Base-by-base conservation (phyloP, 1,140 invertebrate genomes). In the Pachypsylla venusta region DNA sequence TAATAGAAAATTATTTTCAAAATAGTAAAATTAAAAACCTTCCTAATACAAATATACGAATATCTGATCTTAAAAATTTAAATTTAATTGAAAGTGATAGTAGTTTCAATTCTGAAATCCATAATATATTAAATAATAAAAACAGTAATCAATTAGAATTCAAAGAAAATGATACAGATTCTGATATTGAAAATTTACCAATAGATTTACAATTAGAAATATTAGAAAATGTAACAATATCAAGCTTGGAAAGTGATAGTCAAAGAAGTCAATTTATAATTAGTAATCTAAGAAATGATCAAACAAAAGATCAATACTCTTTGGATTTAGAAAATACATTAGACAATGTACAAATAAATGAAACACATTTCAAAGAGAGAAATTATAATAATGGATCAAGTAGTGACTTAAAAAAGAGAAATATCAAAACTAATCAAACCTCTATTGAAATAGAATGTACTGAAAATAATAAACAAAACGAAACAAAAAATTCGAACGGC, bases 81-180 rank as follows among this genome's bases (percentile, higher is more conserved):
- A 48, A 48, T 3, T 48, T 5, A 19, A n/a, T n/a, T n/a, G 42
- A 48, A 19, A 48, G 42, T 48, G 42, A 48, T 19, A 48, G 42
- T 19, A 48, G 42, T 48, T 48, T 48, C n/a, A 48, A 48, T 19
- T 48, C 42, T 10, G 42, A 48, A 48, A 22, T 48, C 22, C 42
- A 48, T 7, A 4, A 48, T 48, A 48, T 48, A 19, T 48, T 48
- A 7, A 48, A 48, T 19, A n/a, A n/a, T 48, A n/a, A 48, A 3
- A 48, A 22, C 16, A 48, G 22, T 19, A 22, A 48, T 10, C 16
- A 48, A 5, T n/a, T 48, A 7, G 42, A 48, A 7, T n/a, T n/a
- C n/a, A n/a, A n/a, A n/a, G 42, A 48, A 19, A 22, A n/a, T 48
- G 5, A 22, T 19, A 48, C 42, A 5, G 42, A 48, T 48, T 48